Base-by-base conservation (phyloP, 1,140 invertebrate genomes). In the Choristoneura fumiferana region DNA sequence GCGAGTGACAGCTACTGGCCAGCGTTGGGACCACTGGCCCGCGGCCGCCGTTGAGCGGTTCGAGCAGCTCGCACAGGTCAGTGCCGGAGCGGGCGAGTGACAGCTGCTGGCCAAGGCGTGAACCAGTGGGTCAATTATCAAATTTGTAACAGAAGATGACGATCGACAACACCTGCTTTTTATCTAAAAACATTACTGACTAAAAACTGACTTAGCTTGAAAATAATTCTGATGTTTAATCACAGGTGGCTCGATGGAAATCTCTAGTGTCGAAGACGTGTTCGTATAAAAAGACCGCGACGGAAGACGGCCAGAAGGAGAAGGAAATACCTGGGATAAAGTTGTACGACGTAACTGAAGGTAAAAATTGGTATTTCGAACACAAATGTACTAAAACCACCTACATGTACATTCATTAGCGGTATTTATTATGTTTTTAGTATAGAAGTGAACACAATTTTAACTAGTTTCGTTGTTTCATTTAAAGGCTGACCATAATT, bases 41-140 rank as follows among this genome's bases (percentile, higher is more conserved):
- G 84, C 91, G 10, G 91, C 93, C 61, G 93, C 95, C 0, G 91
- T 92, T n/a, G 91, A 93, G 55, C 84, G 85, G 14, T 96, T 96
- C 81, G 93, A 94, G 67, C 92, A 95, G 58, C 86, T 95, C 6
- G 91, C 91, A 17, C 91, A 94, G 78, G 91, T 90, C n/a, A 2
- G 35, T 9, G 35, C 8, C 3, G 8, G 1, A 37, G 8, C 9
- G 4, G 17, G 6, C 10, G 52, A 0, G 49, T 22, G 6, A 34
- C 34, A 4, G 14, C 36, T 1, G 5, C 37, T 1, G 56, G 63
- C 69, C 2, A 58, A n/a, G 43, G 49, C 49, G 53, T 43, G 43
- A 35, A 53, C 18, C 54, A 59, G 15, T 95, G 94, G 94, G n/a
- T n/a, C n/a, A n/a, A n/a, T n/a, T n/a, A n/a, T n/a, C n/a, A n/a